phyloP scores from a whole-genome alignment of 2,888 invertebrate species.

The Leptopilina drosophilae region DNA sequence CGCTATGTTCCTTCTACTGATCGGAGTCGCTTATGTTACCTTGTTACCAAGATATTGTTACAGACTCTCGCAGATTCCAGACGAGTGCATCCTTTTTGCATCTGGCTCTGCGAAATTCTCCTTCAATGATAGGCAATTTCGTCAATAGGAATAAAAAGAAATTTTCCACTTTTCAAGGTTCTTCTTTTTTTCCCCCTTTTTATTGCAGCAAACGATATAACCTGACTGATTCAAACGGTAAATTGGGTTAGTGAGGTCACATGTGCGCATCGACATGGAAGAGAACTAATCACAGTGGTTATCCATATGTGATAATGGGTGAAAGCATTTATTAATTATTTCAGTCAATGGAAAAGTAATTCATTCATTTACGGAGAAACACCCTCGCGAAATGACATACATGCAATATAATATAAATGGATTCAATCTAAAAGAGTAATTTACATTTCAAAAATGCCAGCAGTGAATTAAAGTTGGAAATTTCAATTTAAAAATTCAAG shows the following conservation, averaged over 20 bases:
- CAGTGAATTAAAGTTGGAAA: too few relatives aligned
- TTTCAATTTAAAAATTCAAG: too few relatives aligned
- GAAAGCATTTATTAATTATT: neutral
- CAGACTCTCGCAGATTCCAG: neutral
- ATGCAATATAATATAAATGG: too few relatives aligned
- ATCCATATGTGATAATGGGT: neutral
- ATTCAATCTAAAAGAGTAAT: too few relatives aligned
- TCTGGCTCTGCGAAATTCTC: neutral
- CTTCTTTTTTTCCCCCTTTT: too few relatives aligned
- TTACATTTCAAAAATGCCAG: too few relatives aligned
- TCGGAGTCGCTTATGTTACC: constrained; percentile 34
- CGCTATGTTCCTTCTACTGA: constrained; percentile 32
- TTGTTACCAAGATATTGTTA: constrained; percentile 30
- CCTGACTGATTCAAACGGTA: neutral
- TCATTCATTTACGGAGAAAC: neutral
- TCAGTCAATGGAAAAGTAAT: neutral
- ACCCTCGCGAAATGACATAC: too few relatives aligned
- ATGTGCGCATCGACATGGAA: constrained; percentile 1
- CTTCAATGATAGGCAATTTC: neutral
- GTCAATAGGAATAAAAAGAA: too few relatives aligned
- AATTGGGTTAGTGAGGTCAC: constrained; percentile 27
- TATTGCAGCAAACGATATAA: too few relatives aligned
- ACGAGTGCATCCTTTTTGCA: neutral
- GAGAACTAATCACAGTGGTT: constrained; percentile 11
- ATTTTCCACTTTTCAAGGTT: too few relatives aligned